phyloP scores from a whole-genome alignment of 1,140 invertebrate species.

The Geopemphigus sp. region DNA sequence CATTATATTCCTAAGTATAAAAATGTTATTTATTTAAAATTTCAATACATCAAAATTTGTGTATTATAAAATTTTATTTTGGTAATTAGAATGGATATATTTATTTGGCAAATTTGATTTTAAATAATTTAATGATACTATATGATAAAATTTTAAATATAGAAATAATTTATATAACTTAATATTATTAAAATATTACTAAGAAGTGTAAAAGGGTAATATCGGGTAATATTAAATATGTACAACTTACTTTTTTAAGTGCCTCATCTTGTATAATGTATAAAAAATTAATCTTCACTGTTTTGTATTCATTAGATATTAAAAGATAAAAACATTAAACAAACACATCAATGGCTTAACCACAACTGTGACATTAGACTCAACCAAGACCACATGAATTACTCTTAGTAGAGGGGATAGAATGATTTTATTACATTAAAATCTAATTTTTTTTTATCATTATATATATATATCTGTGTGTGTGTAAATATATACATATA shows the following conservation, averaged over 20 bases:
- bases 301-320: background rate
- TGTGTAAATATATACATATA: slow-evolving; percentile 24
- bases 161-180: too few species aligned
- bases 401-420: slow-evolving; percentile 10
- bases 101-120: too few species aligned
- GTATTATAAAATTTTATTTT: too few species aligned
- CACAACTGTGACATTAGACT: slow-evolving; percentile 15
- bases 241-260: slow-evolving; percentile 9
- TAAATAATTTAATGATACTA: too few species aligned
- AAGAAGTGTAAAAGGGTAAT: too few species aligned
- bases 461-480: background rate
- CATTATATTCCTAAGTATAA: too few species aligned
- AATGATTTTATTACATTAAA: slow-evolving; percentile 19
- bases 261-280: background rate
- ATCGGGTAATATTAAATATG: background rate
- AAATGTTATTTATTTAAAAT: too few species aligned
- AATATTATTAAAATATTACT: too few species aligned
- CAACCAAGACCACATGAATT: background rate
- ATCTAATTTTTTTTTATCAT: background rate
- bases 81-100: too few species aligned
- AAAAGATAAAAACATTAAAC: background rate
- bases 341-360: background rate
- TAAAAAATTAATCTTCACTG: background rate
- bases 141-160: too few species aligned
- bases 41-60: too few species aligned